phyloP scores from a whole-genome alignment of 2,888 invertebrate species.

The Andricus curvator region DNA sequence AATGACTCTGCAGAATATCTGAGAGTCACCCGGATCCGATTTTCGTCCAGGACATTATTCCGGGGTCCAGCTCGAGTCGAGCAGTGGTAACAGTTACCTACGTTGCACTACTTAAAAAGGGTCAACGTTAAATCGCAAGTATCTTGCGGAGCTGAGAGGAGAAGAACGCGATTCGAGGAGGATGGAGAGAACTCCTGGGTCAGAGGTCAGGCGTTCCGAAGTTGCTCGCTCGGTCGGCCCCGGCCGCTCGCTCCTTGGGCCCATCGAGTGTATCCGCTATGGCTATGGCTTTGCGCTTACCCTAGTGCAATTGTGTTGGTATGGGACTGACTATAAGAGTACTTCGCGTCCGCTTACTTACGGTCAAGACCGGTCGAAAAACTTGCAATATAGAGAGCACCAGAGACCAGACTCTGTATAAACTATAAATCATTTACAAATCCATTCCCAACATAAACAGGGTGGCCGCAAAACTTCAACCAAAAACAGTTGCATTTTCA shows the following conservation, averaged over 20 bases:
- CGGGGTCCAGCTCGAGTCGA: neutral
- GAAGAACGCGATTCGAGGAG: constrained; percentile 63
- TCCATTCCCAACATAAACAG: neutral
- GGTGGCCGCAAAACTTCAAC: too few species aligned
- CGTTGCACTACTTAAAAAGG: constrained; percentile 69
- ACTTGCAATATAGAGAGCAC: constrained; percentile 44
- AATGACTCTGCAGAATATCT: neutral
- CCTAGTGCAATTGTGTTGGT: constrained; percentile 48
- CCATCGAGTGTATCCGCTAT: constrained; percentile 63
- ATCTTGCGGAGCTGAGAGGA: constrained; percentile 63
- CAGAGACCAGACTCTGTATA: constrained; percentile 9
- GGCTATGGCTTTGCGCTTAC: constrained; percentile 49
- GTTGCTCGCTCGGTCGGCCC: constrained; percentile 58
- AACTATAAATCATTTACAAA: constrained; percentile 38
- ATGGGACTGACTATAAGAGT: constrained; percentile 36
- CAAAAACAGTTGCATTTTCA: too few species aligned
- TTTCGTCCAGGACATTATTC: constrained; percentile 45
- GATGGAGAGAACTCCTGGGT: constrained; percentile 70
- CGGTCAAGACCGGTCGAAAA: constrained; percentile 44
- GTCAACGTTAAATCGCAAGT: constrained; percentile 68
- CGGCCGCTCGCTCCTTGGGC: constrained; percentile 62
- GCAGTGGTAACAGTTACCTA: constrained; percentile 41
- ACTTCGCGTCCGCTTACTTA: constrained; percentile 39
- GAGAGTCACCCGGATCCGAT: constrained; percentile 43
- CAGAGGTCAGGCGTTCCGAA: constrained; percentile 73